Conservation (phyloP, 2,888 invertebrate species). For the Polyommatus iphigenia region DNA sequence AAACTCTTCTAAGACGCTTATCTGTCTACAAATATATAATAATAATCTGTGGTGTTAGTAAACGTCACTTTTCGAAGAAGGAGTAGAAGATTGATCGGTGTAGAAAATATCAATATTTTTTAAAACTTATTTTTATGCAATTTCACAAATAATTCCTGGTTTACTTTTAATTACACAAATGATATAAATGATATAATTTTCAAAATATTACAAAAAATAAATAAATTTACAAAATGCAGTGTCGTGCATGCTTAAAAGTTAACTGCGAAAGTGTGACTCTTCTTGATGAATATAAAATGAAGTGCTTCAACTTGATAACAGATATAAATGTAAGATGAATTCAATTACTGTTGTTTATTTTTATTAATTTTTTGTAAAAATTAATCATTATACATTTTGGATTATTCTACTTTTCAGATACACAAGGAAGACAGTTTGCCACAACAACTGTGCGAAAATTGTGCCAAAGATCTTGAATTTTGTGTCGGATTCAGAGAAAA, state of each 20-base stretch:
- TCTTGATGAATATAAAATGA: slow-evolving; percentile 50
- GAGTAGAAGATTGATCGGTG: too few species aligned
- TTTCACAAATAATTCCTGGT: too few species aligned
- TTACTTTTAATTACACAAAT: too few species aligned
- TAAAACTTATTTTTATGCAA: too few species aligned
- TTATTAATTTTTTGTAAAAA: not conserved
- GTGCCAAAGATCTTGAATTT: slow-evolving; percentile 48
- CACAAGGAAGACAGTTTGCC: slow-evolving; percentile 51
- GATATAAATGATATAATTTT: too few species aligned
- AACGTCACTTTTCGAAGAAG: too few species aligned
- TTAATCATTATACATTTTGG: not conserved
- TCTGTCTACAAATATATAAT: too few species aligned
- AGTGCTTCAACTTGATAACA: slow-evolving; percentile 59
- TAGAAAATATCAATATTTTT: too few species aligned
- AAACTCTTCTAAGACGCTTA: too few species aligned
- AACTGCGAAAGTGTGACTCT: slow-evolving; percentile 45
- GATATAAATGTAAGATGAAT: slow-evolving; percentile 51
- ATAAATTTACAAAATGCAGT: slow-evolving; percentile 49
- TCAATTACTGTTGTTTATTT: slow-evolving; percentile 5
- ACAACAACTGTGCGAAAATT: slow-evolving; percentile 53
- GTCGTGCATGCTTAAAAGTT: slow-evolving; percentile 58
- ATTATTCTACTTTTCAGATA: slow-evolving; percentile 49
- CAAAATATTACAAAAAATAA: not conserved
- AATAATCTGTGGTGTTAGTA: too few species aligned
- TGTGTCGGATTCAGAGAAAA: slow-evolving; percentile 57